These are phyloP conservation scores for Xiphorhynchus erythropygius DNA, from an alignment of 2,797 vertebrate genomes.

Conservation along the genomic window DNA sequence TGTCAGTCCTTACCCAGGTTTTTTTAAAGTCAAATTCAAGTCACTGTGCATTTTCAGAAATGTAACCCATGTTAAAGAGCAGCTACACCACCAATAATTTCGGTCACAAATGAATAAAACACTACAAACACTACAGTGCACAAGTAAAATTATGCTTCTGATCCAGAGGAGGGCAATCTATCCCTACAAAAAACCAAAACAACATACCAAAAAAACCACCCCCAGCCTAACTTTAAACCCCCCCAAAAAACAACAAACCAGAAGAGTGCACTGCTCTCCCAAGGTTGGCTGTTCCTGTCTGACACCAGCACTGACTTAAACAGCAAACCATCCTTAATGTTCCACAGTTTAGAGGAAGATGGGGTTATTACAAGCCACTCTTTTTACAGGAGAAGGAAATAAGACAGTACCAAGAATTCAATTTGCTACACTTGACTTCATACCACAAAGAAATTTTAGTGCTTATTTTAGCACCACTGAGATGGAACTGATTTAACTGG, in stretches of 20 bases:
- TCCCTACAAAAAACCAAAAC: background rate
- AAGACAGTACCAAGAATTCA: background rate
- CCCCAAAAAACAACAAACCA: background rate
- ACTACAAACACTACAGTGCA: background rate
- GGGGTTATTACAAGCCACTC: background rate
- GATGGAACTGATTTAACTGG: background rate
- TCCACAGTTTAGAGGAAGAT: background rate
- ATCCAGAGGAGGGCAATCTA: conserved; percentile 7
- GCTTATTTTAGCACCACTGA: background rate
- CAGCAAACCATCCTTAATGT: background rate
- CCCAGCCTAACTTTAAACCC: background rate
- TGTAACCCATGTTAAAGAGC: background rate
- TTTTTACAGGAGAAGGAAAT: background rate
- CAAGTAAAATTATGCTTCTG: background rate
- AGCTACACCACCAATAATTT: background rate
- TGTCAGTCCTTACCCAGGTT: background rate
- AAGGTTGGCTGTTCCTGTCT: background rate
- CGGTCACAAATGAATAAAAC: background rate
- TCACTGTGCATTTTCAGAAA: background rate
- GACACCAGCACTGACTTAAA: background rate
- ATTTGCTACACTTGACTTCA: background rate
- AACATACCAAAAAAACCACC: background rate
- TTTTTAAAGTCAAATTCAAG: background rate
- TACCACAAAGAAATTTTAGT: background rate
- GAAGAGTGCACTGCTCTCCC: background rate